These are phyloP conservation scores for Macropus fuliginosus DNA, from an alignment of 2,797 vertebrate genomes.

Conservation along the genomic window DNA sequence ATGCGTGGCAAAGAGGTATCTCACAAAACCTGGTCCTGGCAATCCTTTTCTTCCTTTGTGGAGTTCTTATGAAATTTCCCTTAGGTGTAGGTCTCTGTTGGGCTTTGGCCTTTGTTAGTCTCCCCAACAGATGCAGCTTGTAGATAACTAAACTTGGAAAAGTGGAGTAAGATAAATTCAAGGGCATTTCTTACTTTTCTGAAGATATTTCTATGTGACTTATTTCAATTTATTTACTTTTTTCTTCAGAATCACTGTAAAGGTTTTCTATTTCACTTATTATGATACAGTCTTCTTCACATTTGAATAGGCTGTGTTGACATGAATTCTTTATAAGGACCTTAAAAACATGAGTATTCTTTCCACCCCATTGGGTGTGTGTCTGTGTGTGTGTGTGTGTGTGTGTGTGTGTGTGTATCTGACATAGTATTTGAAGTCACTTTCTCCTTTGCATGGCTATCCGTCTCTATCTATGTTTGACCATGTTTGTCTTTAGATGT, in stretches of 20 bases:
- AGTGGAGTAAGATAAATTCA: slow-evolving; percentile 77
- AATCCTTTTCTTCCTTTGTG: background rate
- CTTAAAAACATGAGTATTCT: slow-evolving; percentile 84
- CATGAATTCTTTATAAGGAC: slow-evolving; percentile 89
- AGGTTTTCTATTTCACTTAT: slow-evolving; percentile 87
- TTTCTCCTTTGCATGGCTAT: background rate
- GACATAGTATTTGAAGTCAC: background rate
- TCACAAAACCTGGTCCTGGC: background rate
- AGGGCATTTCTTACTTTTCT: slow-evolving; percentile 78
- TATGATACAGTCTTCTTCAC: slow-evolving; percentile 86
- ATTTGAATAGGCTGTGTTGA: slow-evolving; percentile 89
- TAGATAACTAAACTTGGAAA: slow-evolving; percentile 58
- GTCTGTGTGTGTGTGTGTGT: background rate
- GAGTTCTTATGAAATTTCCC: background rate
- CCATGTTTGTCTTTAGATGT: background rate
- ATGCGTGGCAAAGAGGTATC: background rate
- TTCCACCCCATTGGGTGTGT: background rate
- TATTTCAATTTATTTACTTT: slow-evolving; percentile 86
- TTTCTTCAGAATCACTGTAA: slow-evolving; percentile 86
- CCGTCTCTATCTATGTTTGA: background rate
- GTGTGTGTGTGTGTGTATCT: background rate
- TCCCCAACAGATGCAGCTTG: slow-evolving; percentile 66
- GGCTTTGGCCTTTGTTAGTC: slow-evolving; percentile 53
- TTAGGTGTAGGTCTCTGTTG: background rate
- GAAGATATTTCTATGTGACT: slow-evolving; percentile 83